Percentiles rank a stretch among this genome's conserved stretches.
phyloP scores from a whole-genome alignment of 2,888 invertebrate genomes.

The Drosophila birchii region DNA sequence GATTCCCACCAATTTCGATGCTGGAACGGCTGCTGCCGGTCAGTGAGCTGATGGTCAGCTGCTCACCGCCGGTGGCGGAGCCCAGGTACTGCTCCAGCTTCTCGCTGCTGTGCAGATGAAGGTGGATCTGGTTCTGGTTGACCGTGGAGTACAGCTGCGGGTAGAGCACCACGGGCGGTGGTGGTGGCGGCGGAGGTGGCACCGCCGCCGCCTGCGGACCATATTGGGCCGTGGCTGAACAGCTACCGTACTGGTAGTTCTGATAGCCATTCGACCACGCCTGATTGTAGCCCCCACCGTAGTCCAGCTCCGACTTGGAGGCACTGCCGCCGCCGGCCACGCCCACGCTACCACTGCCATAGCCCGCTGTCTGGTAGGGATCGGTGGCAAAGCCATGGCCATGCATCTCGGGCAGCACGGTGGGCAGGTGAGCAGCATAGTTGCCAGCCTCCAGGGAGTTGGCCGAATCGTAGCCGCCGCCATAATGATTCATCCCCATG shows the following conservation, averaged over 20 bases:
- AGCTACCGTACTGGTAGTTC: constrained; percentile 88
- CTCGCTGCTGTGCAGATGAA: constrained; percentile 90
- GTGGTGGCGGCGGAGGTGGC: constrained; percentile 82
- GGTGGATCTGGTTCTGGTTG: constrained; percentile 94
- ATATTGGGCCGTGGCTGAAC: constrained; percentile 82
- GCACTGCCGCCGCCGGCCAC: constrained; percentile 23
- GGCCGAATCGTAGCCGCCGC: constrained; percentile 83
- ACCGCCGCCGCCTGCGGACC: constrained; percentile 49
- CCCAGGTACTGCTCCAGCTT: constrained; percentile 89
- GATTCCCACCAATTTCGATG: constrained; percentile 86
- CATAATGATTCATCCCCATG: constrained; percentile 59
- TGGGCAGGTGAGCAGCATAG: constrained; percentile 86
- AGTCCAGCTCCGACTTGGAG: constrained; percentile 81
- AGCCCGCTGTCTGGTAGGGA: constrained; percentile 78
- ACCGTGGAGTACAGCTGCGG: constrained; percentile 93
- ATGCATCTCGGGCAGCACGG: constrained; percentile 87
- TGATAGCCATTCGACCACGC: constrained; percentile 88
- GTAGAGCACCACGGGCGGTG: constrained; percentile 89
- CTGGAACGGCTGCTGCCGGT: constrained; percentile 85
- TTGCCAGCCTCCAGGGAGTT: constrained; percentile 77
- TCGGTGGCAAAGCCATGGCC: constrained; percentile 86
- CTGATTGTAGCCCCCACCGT: constrained; percentile 80
- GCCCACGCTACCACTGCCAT: constrained; percentile 51
- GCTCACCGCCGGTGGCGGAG: constrained; percentile 84
- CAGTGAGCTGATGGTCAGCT: constrained; percentile 87